phyloP scores from a whole-genome alignment of 2,113 vertebrate species.

The Pterocles gutturalis region DNA sequence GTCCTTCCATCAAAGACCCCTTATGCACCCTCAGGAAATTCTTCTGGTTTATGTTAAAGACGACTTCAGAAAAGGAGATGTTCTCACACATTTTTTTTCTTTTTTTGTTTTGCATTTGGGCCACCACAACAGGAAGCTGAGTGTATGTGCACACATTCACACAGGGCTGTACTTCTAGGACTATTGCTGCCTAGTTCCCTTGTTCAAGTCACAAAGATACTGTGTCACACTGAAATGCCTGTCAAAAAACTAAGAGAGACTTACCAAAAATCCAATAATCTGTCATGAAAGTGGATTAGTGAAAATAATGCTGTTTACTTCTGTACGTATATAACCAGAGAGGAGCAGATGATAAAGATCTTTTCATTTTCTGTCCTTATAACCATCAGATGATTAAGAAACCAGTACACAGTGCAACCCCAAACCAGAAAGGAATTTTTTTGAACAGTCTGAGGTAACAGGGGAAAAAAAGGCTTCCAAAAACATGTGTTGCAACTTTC shows the following conservation, averaged over 20 bases:
- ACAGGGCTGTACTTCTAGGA: neutral
- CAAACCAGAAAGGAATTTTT: neutral
- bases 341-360: neutral
- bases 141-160: too few species aligned
- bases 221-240: neutral
- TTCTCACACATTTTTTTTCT: neutral
- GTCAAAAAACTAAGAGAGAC: neutral
- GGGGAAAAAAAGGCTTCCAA: neutral
- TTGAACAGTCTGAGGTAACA: neutral
- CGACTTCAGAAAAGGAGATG: neutral
- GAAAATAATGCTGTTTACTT: neutral
- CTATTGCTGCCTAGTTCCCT: neutral
- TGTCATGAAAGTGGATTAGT: neutral
- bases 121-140: neutral
- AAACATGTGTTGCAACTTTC: neutral
- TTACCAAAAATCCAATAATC: neutral
- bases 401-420: neutral
- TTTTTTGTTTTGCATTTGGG: neutral
- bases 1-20: slow-evolving; percentile 10
- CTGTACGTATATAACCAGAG: neutral
- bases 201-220: neutral
- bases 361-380: neutral
- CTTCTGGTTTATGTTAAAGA: neutral
- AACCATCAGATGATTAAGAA: neutral
- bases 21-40: neutral